Evolutionary conservation across 2,888 invertebrate species (phyloP).

Genomic region (Sclerodermus sp.): DNA sequence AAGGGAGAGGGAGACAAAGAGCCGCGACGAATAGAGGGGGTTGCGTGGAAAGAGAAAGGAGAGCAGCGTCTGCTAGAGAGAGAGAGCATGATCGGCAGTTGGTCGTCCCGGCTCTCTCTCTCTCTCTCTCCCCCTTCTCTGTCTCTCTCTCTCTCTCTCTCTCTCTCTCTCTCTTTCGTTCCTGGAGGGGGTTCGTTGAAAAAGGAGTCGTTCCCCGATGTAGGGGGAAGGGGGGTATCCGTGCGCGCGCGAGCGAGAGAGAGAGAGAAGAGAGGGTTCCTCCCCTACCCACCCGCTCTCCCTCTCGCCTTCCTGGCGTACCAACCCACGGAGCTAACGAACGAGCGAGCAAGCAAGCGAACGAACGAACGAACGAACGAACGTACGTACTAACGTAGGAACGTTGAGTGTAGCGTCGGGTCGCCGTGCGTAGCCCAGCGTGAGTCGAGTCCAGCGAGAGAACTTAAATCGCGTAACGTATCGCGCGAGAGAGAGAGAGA

Average conservation of each 20-base stretch:
- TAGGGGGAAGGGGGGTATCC: not conserved
- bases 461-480: not conserved
- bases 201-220: constrained; percentile 4
- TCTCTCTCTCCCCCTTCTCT: too few relatives aligned
- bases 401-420: constrained; percentile 56
- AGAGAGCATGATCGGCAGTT: too few relatives aligned
- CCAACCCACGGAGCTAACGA: constrained; percentile 54
- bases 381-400: too few relatives aligned
- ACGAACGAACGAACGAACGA: too few relatives aligned
- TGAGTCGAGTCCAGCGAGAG: not conserved
- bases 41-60: not conserved
- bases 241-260: constrained; percentile 10
- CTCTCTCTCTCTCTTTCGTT: too few relatives aligned
- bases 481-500: not conserved
- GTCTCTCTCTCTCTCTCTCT: too few relatives aligned
- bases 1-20: constrained; percentile 18
- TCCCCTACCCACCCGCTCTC: constrained; percentile 36
- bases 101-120: too few relatives aligned
- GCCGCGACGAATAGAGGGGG: constrained; percentile 11
- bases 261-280: constrained; percentile 24
- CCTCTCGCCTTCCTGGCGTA: constrained; percentile 35
- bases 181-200: constrained; percentile 13
- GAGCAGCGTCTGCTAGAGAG: constrained; percentile 2
- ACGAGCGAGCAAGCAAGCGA: constrained; percentile 50
- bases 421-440: constrained; percentile 12